Conservation (phyloP, 1,140 invertebrate genomes). For the Plectrocnemia conspersa region DNA sequence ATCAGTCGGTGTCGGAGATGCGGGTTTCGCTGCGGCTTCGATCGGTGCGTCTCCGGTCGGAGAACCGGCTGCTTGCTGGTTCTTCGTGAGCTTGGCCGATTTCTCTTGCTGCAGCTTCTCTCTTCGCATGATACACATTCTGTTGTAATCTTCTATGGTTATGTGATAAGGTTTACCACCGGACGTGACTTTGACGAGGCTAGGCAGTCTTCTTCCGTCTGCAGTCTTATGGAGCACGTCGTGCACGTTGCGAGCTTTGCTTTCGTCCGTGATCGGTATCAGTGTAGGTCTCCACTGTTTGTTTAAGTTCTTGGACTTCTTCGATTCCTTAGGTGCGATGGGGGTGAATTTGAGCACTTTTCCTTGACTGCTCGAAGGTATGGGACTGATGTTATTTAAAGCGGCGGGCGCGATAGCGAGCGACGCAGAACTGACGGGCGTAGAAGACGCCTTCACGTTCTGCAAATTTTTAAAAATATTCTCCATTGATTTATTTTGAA, state of each 20-base stretch:
- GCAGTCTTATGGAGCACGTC: conserved; percentile 53
- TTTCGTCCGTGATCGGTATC: conserved; percentile 55
- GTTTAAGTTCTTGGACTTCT: conserved; percentile 49
- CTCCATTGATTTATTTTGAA: conserved; percentile 47
- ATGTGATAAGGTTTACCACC: conserved; percentile 63
- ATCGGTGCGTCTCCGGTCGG: conserved; percentile 41
- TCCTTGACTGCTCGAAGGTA: conserved; percentile 8
- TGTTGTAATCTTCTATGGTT: conserved; percentile 64
- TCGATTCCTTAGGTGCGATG: conserved; percentile 39
- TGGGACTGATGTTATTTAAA: conserved; percentile 33
- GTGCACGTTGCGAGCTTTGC: conserved; percentile 41
- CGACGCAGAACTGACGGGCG: conserved; percentile 44
- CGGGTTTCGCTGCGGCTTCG: conserved; percentile 32
- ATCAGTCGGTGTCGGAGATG: conserved; percentile 9
- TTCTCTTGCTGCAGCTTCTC: conserved; percentile 58
- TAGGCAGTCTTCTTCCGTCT: conserved; percentile 53
- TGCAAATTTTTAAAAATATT: conserved; percentile 50
- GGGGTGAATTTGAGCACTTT: conserved; percentile 32
- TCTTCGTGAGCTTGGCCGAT: conserved; percentile 41
- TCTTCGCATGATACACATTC: conserved; percentile 61
- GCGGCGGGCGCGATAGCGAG: conserved; percentile 37
- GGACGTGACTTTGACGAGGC: conserved; percentile 58
- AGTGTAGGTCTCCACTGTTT: conserved; percentile 65
- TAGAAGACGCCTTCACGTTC: conserved; percentile 46
- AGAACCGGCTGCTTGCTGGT: conserved; percentile 33